phyloP scores from a whole-genome alignment of 2,797 vertebrate genomes.

The Adrianichthys oophorus region DNA sequence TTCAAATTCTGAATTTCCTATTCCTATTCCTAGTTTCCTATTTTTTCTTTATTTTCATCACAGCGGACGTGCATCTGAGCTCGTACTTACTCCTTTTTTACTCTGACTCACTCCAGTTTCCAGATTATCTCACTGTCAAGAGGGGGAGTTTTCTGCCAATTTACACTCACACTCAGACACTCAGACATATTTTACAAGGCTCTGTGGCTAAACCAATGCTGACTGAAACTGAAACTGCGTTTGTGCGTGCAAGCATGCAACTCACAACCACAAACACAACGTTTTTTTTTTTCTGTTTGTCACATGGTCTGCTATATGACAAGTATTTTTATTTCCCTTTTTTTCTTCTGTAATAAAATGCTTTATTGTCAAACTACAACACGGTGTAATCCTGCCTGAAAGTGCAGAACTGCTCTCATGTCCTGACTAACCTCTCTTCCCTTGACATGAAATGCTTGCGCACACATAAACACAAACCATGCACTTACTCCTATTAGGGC shows the following conservation, averaged over 20 bases:
- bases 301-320: too few relatives aligned
- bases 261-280: neutral
- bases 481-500: too few relatives aligned
- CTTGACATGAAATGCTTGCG: neutral
- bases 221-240: constrained; percentile 48
- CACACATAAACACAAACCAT: neutral
- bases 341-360: neutral
- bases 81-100: constrained; percentile 13
- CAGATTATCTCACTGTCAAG: constrained; percentile 6
- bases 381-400: neutral
- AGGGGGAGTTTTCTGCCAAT: constrained; percentile 14
- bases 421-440: neutral
- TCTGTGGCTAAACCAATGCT: constrained; percentile 27
- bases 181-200: constrained; percentile 17
- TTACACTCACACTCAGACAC: neutral
- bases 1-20: neutral
- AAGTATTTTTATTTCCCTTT: too few relatives aligned
- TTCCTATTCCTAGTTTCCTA: too few relatives aligned
- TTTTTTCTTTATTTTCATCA: neutral
- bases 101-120: constrained; percentile 24
- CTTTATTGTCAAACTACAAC: constrained; percentile 19
- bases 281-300: too few relatives aligned
- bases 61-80: constrained; percentile 39
- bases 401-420: constrained; percentile 1
- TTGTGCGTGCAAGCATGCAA: constrained; percentile 34